Base-by-base conservation (phyloP, 2,113 vertebrate species). In the Mus pahari region DNA sequence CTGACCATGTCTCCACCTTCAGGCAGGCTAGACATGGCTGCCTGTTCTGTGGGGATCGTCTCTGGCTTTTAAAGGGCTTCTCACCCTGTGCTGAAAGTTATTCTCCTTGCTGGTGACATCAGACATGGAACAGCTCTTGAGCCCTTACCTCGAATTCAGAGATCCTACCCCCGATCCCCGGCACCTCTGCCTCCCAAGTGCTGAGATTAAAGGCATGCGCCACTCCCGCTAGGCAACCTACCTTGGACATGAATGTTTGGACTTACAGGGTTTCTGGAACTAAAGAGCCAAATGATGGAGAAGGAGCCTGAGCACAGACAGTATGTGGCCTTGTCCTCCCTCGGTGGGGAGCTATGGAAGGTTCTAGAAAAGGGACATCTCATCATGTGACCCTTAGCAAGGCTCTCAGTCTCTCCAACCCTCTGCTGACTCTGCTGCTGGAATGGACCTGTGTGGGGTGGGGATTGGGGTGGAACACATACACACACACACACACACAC, bases 331-430 rank as follows among this genome's bases (percentile, higher is more conserved):
- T 36, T 50, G 20, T 48, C 39, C n/a, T 89, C 16, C 58, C 22
- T 75, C 48, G 75, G 0, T 24, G 74, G 89, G 82, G 62, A 88
- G 78, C 58, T 53, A 64, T 2, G 36, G 58, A 79, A 92, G 60
- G 55, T 89, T 94, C 94, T 96, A 14, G 79, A 94, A 50, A 71
- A 78, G 74, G 48, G 36, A 10, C 48, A 6, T 73, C 19, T 64
- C 33, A 36, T n/a, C 70, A 26, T 9, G 13, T 62, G 95, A 66
- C 48, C 39, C 87, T 70, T 31, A 79, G 70, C 12, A 48, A 42
- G 64, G 28, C 90, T 31, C 60, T 70, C 14, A 78, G 28, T 24
- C 6, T 86, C 74, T 74, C 62, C 20, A 31, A 36, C 79, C 60
- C 64, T 66, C 28, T 66, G 64, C 28, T 22, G 60, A 7, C 70